Base-by-base conservation (phyloP, 2,888 invertebrate species). In the Pterobdella sp. region DNA sequence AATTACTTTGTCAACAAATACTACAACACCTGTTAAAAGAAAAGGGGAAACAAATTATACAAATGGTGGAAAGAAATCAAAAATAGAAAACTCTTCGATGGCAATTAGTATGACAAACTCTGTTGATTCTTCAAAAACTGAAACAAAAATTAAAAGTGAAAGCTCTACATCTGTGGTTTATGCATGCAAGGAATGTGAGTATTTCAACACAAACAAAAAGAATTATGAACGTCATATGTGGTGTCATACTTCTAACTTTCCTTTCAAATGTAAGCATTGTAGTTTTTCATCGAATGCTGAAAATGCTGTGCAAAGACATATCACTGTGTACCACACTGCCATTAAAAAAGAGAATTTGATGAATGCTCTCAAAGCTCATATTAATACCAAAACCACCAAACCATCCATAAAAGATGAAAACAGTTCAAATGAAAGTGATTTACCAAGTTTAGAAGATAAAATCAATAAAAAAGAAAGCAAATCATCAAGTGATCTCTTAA, bases 281-380 rank as follows among this genome's bases (percentile, higher is more conserved):
- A 74, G 72, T 37, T 74, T 72, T 64, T 72, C 72, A 26, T 74
- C 74, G 2, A 70, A 73, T 22, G 68, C 36, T 14, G 74, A 74
- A 32, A 70, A 52, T 34, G 72, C 72, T 31, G 66, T 74, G 37
- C 64, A 68, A 26, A 31, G 74, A 31, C 74, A 74, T 42, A 42
- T 72, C 7, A 34, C 70, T 10, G 29, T 29, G 14, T 74, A 72
- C 49, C 74, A 74, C 63, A 71, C 36, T n/a, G 37, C 67, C 7
- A 56, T 56, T 3, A 56, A 56, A 56, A 56, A 56, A 56, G n/a
- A n/a, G n/a, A n/a, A 56, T 22, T 26, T 56, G 10, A 4, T 56
- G 60, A 56, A 56, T n/a, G 18, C 60, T 56, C n/a, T 56, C 4
- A 56, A 56, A 7, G n/a, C 18, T 3, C 60, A 56, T 26, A 4